phyloP scores from a whole-genome alignment of 2,888 invertebrate genomes.

The Pimpla rufipes region DNA sequence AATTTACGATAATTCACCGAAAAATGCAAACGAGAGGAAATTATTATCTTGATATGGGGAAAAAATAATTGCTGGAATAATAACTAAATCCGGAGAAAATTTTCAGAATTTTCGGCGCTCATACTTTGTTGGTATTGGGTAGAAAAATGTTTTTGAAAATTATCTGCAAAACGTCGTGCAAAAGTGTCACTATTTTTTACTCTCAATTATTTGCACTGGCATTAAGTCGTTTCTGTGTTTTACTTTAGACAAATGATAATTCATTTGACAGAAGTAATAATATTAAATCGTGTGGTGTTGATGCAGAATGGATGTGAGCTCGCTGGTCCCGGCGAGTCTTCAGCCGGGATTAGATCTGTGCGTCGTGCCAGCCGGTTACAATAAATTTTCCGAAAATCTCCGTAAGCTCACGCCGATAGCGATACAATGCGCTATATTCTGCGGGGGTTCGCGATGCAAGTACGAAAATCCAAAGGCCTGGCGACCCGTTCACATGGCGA shows the following conservation, averaged over 20 bases:
- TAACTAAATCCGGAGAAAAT: too few species aligned
- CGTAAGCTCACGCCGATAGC: slow-evolving; percentile 89
- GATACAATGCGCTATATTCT: slow-evolving; percentile 93
- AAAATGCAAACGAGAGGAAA: neutral
- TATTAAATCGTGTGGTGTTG: slow-evolving; percentile 1
- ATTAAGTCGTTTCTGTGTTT: neutral
- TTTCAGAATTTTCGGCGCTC: neutral
- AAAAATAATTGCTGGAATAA: too few species aligned
- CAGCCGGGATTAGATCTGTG: slow-evolving; percentile 77
- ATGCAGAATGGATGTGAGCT: slow-evolving; percentile 82
- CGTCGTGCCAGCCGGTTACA: slow-evolving; percentile 83
- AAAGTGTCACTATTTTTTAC: neutral
- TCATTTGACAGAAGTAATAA: neutral
- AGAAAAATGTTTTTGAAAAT: neutral
- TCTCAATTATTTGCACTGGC: neutral
- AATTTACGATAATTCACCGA: neutral
- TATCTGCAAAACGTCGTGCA: neutral
- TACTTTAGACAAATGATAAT: neutral
- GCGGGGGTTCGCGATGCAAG: slow-evolving; percentile 93
- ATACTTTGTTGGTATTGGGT: neutral
- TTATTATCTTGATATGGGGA: too few species aligned
- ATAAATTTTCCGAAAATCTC: slow-evolving; percentile 86
- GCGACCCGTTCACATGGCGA: slow-evolving; percentile 88
- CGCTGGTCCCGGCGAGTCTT: slow-evolving; percentile 82
- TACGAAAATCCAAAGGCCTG: slow-evolving; percentile 91